These are phyloP conservation scores for Mixornis gularis DNA, from an alignment of 2,113 vertebrate genomes.

Conservation along the genomic window DNA sequence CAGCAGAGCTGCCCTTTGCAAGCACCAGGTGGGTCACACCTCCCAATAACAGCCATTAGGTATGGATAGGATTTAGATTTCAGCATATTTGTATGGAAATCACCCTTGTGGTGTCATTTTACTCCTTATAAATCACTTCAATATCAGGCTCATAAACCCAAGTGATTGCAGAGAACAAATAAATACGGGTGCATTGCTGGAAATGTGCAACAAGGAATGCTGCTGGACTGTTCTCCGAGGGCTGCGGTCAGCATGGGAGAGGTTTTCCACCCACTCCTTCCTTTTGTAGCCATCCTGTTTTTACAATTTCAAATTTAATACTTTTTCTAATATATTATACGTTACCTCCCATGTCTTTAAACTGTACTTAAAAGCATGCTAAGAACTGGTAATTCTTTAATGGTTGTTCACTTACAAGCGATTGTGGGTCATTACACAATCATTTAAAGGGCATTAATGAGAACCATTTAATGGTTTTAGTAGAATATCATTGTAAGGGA, in stretches of 20 bases:
- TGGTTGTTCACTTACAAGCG: slow-evolving; percentile 95
- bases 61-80: background rate
- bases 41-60: background rate
- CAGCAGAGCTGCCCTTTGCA: background rate
- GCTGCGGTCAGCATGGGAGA: background rate
- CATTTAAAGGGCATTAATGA: slow-evolving; percentile 94
- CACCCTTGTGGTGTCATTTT: background rate
- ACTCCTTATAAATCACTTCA: background rate
- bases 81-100: background rate
- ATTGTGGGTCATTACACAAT: slow-evolving; percentile 97
- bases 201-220: background rate
- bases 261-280: slow-evolving; percentile 57
- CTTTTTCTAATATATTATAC: slow-evolving; percentile 77
- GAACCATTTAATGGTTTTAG: slow-evolving; percentile 93
- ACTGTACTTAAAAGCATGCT: slow-evolving; percentile 88
- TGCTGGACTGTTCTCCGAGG: background rate
- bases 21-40: background rate
- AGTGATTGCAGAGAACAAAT: background rate
- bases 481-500: slow-evolving; percentile 90
- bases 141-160: background rate
- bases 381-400: slow-evolving; percentile 89
- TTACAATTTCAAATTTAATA: slow-evolving; percentile 72
- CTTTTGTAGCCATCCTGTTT: slow-evolving; percentile 61
- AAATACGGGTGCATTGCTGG: background rate
- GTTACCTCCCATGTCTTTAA: slow-evolving; percentile 88